A percentile compares a stretch with the other conserved stretches of the same genome.
Evolutionary conservation across 35 echinoderm and acorn worm genomes (phyloP).

Genomic region (Stichopus chloronotus): DNA sequence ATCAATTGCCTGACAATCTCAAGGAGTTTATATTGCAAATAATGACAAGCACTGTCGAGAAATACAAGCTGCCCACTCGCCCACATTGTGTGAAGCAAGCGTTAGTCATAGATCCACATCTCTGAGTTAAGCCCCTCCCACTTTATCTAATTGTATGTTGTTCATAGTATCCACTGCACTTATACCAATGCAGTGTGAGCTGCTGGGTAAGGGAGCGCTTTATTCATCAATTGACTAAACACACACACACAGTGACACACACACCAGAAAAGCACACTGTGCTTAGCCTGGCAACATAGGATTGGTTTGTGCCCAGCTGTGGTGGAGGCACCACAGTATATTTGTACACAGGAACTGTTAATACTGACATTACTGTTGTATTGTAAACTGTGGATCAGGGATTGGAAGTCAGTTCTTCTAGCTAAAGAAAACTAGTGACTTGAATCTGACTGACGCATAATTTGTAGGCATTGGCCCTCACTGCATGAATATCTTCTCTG

Average conservation of each 20-base stretch:
- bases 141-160: conserved; percentile 43
- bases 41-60: not conserved
- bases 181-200: not conserved
- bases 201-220: not conserved
- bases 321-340: too few species aligned
- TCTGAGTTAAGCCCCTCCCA: conserved; percentile 30
- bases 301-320: too few species aligned
- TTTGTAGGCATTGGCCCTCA: too few species aligned
- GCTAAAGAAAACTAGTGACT: too few species aligned
- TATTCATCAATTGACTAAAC: not conserved
- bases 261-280: not conserved
- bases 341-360: too few species aligned
- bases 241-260: not conserved
- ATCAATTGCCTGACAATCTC: conserved; percentile 20
- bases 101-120: conserved; percentile 12
- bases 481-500: too few species aligned
- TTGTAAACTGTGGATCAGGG: too few species aligned
- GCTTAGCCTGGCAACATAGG: not conserved
- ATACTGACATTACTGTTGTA: too few species aligned
- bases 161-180: too few species aligned
- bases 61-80: not conserved
- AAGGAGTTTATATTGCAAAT: not conserved
- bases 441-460: too few species aligned
- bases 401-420: too few species aligned
- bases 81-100: conserved; percentile 41